A percentile compares a stretch with the other conserved stretches of the same genome.
These are phyloP conservation scores for Monodelphis domestica DNA, from an alignment of 2,797 vertebrate species.

Conservation along the genomic window DNA sequence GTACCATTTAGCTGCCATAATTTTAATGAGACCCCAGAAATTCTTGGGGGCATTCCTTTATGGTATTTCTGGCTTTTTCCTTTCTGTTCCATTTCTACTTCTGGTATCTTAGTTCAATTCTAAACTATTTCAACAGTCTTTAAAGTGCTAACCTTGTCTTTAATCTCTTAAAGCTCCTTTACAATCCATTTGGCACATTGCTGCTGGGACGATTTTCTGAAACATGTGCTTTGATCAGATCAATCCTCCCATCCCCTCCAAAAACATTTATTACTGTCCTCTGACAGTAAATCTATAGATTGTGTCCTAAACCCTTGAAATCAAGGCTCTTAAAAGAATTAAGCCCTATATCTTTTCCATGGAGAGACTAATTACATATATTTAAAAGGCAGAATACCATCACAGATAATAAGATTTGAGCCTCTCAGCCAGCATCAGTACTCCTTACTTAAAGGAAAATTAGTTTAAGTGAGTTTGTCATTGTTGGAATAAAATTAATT, in stretches of 20 bases:
- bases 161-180: neutral
- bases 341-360: neutral
- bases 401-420: neutral
- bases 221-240: neutral
- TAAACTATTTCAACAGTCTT: neutral
- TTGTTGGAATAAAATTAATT: conserved; percentile 41
- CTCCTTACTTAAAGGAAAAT: conserved; percentile 27
- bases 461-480: conserved; percentile 46
- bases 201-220: neutral
- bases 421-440: neutral
- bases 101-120: neutral
- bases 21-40: neutral
- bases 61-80: neutral
- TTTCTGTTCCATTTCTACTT: neutral
- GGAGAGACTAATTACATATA: neutral
- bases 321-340: neutral
- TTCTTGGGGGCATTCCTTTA: neutral
- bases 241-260: neutral
- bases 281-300: neutral
- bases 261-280: neutral
- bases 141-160: too few relatives aligned
- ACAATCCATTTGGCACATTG: neutral
- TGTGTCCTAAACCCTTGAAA: neutral
- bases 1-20: too few relatives aligned
- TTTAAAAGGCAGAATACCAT: neutral